phyloP scores from a whole-genome alignment of 2,888 invertebrate species.

The Lymantria dispar region DNA sequence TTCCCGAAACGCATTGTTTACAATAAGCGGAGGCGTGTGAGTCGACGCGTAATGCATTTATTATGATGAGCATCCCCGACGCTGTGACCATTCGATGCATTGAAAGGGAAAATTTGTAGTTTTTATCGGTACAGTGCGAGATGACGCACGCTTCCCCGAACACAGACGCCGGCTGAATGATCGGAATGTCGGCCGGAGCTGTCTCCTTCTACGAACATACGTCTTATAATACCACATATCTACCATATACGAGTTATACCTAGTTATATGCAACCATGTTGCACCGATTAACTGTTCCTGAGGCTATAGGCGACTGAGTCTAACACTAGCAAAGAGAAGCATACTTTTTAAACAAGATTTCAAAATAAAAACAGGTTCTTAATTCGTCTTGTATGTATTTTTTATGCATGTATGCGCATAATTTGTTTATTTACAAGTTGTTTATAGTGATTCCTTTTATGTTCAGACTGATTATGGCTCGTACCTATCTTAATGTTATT shows the following conservation, averaged over 20 bases:
- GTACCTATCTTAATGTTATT: too few species aligned
- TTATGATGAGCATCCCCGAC: conserved; percentile 52
- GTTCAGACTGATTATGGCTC: too few species aligned
- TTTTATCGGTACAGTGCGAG: conserved; percentile 58
- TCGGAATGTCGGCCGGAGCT: conserved; percentile 52
- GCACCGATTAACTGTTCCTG: conserved; percentile 22
- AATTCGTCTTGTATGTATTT: too few species aligned
- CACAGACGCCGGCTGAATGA: conserved; percentile 40
- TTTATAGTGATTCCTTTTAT: too few species aligned
- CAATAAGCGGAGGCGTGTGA: conserved; percentile 53
- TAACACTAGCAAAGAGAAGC: too few species aligned
- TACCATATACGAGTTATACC: neutral
- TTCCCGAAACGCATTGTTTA: conserved; percentile 81
- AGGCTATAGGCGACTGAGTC: too few species aligned
- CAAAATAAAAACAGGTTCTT: too few species aligned
- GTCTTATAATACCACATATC: neutral
- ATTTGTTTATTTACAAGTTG: too few species aligned
- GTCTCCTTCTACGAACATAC: conserved; percentile 37
- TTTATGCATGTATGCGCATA: too few species aligned
- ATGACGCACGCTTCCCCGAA: conserved; percentile 73
- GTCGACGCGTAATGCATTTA: conserved; percentile 64
- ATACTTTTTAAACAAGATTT: too few species aligned
- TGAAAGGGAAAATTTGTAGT: conserved; percentile 79
- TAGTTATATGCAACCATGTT: conserved; percentile 2
- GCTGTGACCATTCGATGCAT: conserved; percentile 56